Base-by-base conservation (phyloP, 2,113 vertebrate species). In the Epinephelus cyanopodus region DNA sequence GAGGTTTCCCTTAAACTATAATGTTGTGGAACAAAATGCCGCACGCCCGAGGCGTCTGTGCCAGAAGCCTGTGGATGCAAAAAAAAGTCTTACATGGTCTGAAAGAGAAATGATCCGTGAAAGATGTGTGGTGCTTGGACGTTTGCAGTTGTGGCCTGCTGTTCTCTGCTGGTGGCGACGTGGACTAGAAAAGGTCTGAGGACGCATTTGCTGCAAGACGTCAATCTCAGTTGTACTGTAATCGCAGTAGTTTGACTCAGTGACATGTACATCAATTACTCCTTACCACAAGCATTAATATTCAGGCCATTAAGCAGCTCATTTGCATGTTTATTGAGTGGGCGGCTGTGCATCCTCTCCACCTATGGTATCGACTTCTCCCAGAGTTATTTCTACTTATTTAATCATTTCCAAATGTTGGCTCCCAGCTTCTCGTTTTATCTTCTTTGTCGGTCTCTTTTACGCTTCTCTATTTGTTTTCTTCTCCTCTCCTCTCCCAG, bases 241-340 rank as follows among this genome's bases (percentile, higher is more conserved):
- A 91, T 92, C 88, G 77, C 93, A 82, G 52, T 2, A 87, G 85
- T 91, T 92, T 87, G 88, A 92, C 90, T 90, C 71, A 0, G 27
- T 88, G 92, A 91, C 88, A 89, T 82, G 84, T 90, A 69, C 84
- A 92, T 93, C 92, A 93, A 90, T 94, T 93, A 91, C 87, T 89
- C 18, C 64, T 56, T 64, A 69, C 66, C 89, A 67, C 15, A 12
- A 9, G 73, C 87, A 90, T 93, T 89, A 90, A 91, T 91, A 93
- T 91, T 91, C 90, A 88, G 67, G 29, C 86, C 73, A 89, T 94
- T 93, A 91, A 88, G 86, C 82, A 81, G 81, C 90, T 92, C 87
- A 92, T 94, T 91, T 93, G 89, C 91, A 92, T 90, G 87, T 92
- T 94, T 92, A 93, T 93, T 87, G 83, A 93, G 87, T 74, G 78